A percentile compares a stretch with the other conserved stretches of the same genome.
phyloP scores from a whole-genome alignment of 2,113 vertebrate species.

The Cranoglanis bouderius region DNA sequence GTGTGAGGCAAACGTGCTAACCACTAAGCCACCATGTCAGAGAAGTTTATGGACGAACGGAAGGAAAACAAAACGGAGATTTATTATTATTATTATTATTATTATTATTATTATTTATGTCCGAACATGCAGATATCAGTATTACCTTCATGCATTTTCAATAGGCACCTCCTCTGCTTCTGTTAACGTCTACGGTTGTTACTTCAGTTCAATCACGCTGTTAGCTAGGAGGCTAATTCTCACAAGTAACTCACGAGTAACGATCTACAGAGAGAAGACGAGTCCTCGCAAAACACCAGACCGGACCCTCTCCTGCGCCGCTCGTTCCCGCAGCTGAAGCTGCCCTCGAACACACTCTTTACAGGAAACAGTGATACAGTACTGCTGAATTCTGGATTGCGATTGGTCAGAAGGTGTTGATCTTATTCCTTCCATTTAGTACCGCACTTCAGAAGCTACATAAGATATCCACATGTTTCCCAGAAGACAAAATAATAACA shows the following conservation, averaged over 20 bases:
- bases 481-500: too few species aligned
- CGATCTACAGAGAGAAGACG: slow-evolving; percentile 86
- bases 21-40: too few species aligned
- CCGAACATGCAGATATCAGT: background rate
- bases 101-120: background rate
- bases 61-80: background rate
- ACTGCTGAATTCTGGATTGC: background rate
- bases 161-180: background rate
- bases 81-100: background rate
- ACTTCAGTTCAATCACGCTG: background rate
- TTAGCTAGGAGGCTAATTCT: slow-evolving; percentile 54
- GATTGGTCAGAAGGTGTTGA: background rate
- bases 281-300: slow-evolving; percentile 95
- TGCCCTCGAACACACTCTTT: slow-evolving; percentile 95
- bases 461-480: too few species aligned
- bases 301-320: slow-evolving; percentile 92
- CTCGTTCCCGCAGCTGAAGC: slow-evolving; percentile 92
- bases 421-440: too few species aligned
- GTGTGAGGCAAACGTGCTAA: too few species aligned
- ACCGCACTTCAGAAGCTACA: too few species aligned
- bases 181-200: background rate
- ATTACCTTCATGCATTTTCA: background rate
- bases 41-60: background rate
- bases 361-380: slow-evolving; percentile 50
- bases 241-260: slow-evolving; percentile 85